A percentile compares a stretch with the other conserved stretches of the same genome.
These are phyloP conservation scores for Sylvia atricapilla DNA, from an alignment of 2,113 vertebrate species.

Conservation along the genomic window DNA sequence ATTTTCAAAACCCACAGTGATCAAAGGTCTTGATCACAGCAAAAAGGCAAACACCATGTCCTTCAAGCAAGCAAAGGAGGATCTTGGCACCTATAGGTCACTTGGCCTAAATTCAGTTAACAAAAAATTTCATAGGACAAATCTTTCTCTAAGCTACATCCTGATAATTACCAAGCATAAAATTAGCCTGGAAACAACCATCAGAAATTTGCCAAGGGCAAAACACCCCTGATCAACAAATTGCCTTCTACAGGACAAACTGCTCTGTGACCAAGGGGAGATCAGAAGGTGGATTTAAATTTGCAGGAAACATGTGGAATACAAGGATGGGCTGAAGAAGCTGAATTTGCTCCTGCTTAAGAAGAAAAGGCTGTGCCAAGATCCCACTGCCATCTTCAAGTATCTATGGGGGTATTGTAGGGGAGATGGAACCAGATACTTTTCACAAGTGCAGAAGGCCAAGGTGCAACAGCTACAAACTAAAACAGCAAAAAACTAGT, in stretches of 20 bases:
- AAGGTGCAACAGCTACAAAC: not conserved
- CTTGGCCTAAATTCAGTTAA: not conserved
- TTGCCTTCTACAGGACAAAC: not conserved
- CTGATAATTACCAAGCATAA: not conserved
- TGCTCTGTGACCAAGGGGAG: not conserved
- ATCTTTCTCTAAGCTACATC: not conserved
- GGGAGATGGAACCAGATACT: not conserved
- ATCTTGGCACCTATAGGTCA: not conserved
- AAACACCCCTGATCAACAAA: not conserved
- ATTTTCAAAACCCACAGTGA: not conserved
- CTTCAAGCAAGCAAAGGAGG: not conserved
- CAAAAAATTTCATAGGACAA: not conserved
- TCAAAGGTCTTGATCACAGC: not conserved
- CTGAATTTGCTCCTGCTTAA: not conserved
- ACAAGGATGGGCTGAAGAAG: not conserved
- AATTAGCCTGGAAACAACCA: not conserved
- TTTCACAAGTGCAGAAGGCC: not conserved
- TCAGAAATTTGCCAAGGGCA: not conserved
- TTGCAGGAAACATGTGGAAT: accelerated
- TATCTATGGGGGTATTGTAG: not conserved
- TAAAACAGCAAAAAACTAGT: not conserved
- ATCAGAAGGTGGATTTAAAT: not conserved
- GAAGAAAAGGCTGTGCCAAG: not conserved
- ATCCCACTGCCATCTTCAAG: not conserved
- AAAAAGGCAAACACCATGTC: not conserved